Base-by-base conservation (phyloP, 2,888 invertebrate genomes). In the Amphipoea lucens region DNA sequence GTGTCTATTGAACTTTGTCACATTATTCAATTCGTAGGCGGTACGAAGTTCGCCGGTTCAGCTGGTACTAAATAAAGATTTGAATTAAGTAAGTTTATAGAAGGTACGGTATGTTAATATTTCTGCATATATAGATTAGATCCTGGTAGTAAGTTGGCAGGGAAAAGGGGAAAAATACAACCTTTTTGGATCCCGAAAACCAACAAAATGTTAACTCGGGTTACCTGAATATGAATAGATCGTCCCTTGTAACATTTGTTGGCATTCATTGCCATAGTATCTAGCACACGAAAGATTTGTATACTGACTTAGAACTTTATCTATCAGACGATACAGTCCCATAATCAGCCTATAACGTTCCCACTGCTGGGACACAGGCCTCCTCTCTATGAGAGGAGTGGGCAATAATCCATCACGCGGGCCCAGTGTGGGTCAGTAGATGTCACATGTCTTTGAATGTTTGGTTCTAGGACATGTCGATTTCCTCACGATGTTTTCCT, bases 181-280 rank as follows among this genome's bases (percentile, higher is more conserved):
- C 23, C 75, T 65, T 81, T 84, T 72, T 54, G 45, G 42, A 42
- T 79, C 68, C 48, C 54, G 14, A 76, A 66, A 23, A 62, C 23
- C 17, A 71, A 81, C 76, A 65, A 67, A 65, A 74, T 74, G 74
- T 71, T 74, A 82, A 84, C 40, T 72, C 7, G 76, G 65, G 83
- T 81, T 71, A 65, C 60, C 65, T 85, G 82, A 82, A 79, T 84
- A 62, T 65, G 36, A 79, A 84, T 82, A 6, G 36, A 69, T 29
- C 51, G 45, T 54, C 45, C 73, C 67, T 69, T 48, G 48, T 51
- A 69, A 77, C 68, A 69, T 23, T 20, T 76, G 62, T 82, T 45
- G 68, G 20, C 23, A 17, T 9, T 2, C 29, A 48, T 81, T 81
- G 69, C 40, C 76, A 82, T 79, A 82, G 1, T 23, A 42, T 67